Percentiles rank a stretch among this genome's conserved stretches.
phyloP scores from a whole-genome alignment of 2,113 vertebrate species.

The Eretmochelys imbricata region DNA sequence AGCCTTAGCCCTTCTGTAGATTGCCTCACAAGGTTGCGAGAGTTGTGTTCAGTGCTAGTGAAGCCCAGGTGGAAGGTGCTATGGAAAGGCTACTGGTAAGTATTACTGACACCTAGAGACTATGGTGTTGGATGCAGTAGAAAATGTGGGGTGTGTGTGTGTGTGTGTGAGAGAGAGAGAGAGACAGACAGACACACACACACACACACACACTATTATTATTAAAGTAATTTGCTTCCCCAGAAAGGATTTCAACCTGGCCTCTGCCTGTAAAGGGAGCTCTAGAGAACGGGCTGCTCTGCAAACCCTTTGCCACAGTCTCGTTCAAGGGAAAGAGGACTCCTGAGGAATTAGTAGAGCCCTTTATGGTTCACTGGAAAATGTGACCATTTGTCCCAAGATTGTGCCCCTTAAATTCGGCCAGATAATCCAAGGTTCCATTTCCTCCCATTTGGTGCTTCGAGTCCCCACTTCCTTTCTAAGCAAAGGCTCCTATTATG shows the following conservation, averaged over 20 bases:
- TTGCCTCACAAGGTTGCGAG: background rate
- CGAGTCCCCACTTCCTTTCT: fast-evolving
- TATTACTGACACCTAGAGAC: background rate
- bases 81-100: background rate
- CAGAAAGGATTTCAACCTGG: background rate
- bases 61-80: background rate
- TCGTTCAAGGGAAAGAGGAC: background rate
- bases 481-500: background rate
- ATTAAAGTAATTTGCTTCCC: slow-evolving; percentile 11
- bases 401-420: background rate
- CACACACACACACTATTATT: background rate
- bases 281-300: background rate
- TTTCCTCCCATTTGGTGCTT: background rate
- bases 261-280: background rate
- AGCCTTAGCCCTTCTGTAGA: background rate
- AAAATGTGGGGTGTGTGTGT: background rate
- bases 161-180: background rate
- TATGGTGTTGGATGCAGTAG: background rate
- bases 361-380: slow-evolving; percentile 49
- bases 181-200: too few species aligned
- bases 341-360: background rate
- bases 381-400: slow-evolving; percentile 15
- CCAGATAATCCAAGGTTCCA: slow-evolving; percentile 9
- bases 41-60: background rate
- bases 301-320: background rate